Base-by-base conservation (phyloP, 2,888 invertebrate species). In the Dicyrtomina minuta region DNA sequence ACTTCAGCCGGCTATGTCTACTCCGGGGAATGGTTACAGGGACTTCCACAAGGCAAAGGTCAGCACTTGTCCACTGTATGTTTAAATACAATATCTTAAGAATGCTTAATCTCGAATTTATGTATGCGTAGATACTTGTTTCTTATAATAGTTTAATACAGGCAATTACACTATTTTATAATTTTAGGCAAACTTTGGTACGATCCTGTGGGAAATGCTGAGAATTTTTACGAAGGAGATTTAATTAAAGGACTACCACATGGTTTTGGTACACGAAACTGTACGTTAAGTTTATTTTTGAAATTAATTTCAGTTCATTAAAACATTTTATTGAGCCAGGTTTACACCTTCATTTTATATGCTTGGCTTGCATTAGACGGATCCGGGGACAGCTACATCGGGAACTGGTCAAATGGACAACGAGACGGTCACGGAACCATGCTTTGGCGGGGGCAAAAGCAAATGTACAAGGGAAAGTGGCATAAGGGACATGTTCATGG, bases 381-480 rank as follows among this genome's bases (percentile, higher is more conserved):
- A 51, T 60, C 49, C 39, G 64, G 66, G 12, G 72, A 70, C 41
- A 15, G 66, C 2, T 77, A 75, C 55, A 66, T 76, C 13, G 78
- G 78, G 12, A 68, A 71, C 22, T 78, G 75, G 73, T 43, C 49
- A 0, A 20, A 68, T 1, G 76, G 76, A 13, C n/a, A 41, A 15
- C 49, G 78, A 8, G 65, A 61, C 58, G 78, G 76, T 0, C 67
- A 62, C 22, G 78, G 76, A 44, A 76, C 75, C 6, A 78, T 78
- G 75, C 70, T 75, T 17, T 78, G 76, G 76, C 66, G 71, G 0
- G 67, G 69, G 10, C 73, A 75, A 43, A 41, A 73, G 22, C 76
- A 78, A 68, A 73, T 78, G 12, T 78, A 75, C 68, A 74, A 71
- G 55, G 77, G 77, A 10, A 51, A 71, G 2, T 77, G 77, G 77